Conservation (phyloP, 2,888 invertebrate species). For the Diachrysia chrysitis region DNA sequence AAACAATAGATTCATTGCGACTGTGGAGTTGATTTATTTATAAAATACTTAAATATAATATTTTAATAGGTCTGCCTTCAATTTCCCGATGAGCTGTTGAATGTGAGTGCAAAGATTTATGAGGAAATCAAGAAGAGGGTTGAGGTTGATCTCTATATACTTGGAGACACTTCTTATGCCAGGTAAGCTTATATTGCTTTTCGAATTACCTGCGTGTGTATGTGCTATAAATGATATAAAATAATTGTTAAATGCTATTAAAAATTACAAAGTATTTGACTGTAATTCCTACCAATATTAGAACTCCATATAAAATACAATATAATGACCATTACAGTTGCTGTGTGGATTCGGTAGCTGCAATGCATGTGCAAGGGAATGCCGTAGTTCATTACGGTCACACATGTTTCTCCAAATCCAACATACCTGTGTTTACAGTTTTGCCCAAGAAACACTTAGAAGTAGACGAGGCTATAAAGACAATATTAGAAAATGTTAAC, state of each 20-base stretch:
- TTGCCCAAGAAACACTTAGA: slow-evolving; percentile 91
- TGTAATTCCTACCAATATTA: too few species aligned
- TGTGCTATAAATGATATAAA: too few species aligned
- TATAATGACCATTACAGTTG: slow-evolving; percentile 92
- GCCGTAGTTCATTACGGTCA: slow-evolving; percentile 97
- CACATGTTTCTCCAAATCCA: slow-evolving; percentile 94
- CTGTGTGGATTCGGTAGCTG: slow-evolving; percentile 96
- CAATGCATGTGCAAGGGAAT: slow-evolving; percentile 95
- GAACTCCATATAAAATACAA: too few species aligned
- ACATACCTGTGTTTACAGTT: slow-evolving; percentile 93
- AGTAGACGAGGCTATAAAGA: slow-evolving; percentile 68
- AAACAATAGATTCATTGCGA: slow-evolving; percentile 43
- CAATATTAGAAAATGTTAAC: slow-evolving; percentile 66
- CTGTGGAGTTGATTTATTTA: neutral
- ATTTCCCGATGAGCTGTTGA: slow-evolving; percentile 95
- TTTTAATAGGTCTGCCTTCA: slow-evolving; percentile 94
- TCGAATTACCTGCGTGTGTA: neutral
- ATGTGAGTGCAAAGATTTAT: slow-evolving; percentile 91
- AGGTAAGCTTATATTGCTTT: slow-evolving; percentile 83
- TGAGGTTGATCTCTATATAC: slow-evolving; percentile 91
- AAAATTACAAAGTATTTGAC: too few species aligned
- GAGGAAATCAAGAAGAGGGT: slow-evolving; percentile 84
- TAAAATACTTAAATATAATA: neutral
- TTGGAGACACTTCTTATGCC: slow-evolving; percentile 97
- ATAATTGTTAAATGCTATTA: too few species aligned